Conservation (phyloP, 64 coral and sea anemone genomes). For the Pocillopora verrucosa region DNA sequence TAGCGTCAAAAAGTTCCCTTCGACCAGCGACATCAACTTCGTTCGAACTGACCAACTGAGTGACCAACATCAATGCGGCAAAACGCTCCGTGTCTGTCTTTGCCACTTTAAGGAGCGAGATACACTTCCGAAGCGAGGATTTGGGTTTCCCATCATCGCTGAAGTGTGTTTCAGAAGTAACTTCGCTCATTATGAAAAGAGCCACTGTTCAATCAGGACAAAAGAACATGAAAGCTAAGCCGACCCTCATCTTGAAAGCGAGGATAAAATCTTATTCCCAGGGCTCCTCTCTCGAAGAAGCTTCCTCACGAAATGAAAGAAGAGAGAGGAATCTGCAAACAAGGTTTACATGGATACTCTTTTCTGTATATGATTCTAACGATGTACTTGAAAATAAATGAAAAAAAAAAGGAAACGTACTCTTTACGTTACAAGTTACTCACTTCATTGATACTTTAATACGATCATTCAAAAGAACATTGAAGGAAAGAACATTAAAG, state of each 20-base stretch:
- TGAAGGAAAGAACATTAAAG: no score
- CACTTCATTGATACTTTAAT: no score
- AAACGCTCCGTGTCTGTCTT: slow-evolving; percentile 89
- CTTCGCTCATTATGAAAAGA: neutral
- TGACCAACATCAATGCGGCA: slow-evolving; percentile 76
- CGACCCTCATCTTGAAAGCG: neutral
- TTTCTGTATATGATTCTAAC: no score
- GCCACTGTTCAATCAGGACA: neutral
- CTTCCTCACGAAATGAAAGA: no score
- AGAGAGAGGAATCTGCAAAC: no score
- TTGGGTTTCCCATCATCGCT: neutral
- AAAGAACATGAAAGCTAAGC: neutral
- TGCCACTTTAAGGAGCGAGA: slow-evolving; percentile 57
- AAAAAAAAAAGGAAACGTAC: no score
- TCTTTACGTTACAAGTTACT: no score
- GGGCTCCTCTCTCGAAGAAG: neutral
- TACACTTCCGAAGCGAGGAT: slow-evolving; percentile 73
- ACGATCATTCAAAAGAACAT: no score
- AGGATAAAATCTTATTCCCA: neutral
- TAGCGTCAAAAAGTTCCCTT: slow-evolving; percentile 63
- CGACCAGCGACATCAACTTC: slow-evolving; percentile 30
- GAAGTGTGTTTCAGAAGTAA: neutral
- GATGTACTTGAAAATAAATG: no score
- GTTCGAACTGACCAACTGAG: slow-evolving; percentile 70
- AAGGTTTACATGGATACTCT: no score